Evolutionary conservation across 2,797 vertebrate genomes (phyloP), one percentile per base, ranked within the genome.

Genomic region (Hemibagrus guttatus): DNA sequence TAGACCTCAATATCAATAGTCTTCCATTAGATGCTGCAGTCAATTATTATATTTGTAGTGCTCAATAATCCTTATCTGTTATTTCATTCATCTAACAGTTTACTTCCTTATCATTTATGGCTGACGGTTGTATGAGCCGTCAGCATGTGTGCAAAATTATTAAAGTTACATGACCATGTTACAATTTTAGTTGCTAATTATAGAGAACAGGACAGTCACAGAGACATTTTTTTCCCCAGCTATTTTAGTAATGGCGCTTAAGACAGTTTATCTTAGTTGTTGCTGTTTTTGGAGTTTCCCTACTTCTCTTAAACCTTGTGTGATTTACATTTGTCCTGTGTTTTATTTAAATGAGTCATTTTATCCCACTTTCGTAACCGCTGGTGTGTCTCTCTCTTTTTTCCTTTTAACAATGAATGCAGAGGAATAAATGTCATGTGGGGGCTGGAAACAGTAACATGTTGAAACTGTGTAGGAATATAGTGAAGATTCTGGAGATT

Each of bases 201-300:
- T 31, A 82, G 26, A 28, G 23, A n/a, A 46, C 21, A 46, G 14
- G 23, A 46, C 79, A 46, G 79, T 81, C 54, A 56, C 9, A 2
- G 75, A 54, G 72, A 78, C 52, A 17, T 76, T 54, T 76, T 31
- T 54, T 80, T 63, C 35, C 56, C 46, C 14, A 17, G 58, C 79
- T 63, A n/a, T 81, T 46, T 81, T n/a, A 46, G 58, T 46, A 35
- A 42, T 61, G 4, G 76, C 14, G 35, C 39, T 90, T 91, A 71
- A 89, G 39, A 63, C 80, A 58, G 46, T 90, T 68, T 72, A 82
- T 80, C 87, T 17, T n/a, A 21, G 31, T 54, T 35, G 63, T 68
- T 83, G 42, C 76, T 56, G 85, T 91, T 92, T 92, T 89, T 89
- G 82, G 85, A 54, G 80, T 75, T 86, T 75, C 31, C 26, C 63